A percentile compares a stretch with the other conserved stretches of the same genome.
Conservation (phyloP, 2,888 invertebrate genomes). For the Allacma fusca region DNA sequence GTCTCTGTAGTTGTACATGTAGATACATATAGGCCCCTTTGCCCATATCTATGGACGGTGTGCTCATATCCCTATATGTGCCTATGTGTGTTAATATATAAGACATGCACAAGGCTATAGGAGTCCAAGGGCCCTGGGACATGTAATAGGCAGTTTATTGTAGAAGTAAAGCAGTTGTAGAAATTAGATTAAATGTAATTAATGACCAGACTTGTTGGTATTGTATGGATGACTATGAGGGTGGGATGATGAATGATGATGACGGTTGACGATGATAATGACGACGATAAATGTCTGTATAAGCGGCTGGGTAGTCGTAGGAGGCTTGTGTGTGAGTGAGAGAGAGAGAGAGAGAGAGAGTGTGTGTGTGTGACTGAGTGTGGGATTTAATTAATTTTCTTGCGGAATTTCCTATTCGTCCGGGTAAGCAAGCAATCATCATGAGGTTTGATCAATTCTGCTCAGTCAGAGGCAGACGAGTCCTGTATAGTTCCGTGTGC, state of each 20-base stretch:
- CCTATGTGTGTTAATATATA: no score
- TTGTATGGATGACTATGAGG: slow-evolving; percentile 24
- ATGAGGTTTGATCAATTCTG: slow-evolving; percentile 22
- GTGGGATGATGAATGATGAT: slow-evolving; percentile 29
- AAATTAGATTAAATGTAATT: slow-evolving; percentile 33
- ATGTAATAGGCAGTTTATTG: no score
- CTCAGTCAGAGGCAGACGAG: not conserved
- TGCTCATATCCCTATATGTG: no score
- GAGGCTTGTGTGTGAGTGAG: not conserved
- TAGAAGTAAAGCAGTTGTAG: not conserved
- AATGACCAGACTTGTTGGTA: slow-evolving; percentile 30
- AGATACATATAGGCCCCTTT: no score
- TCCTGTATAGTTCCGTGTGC: no score
- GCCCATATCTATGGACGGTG: no score
- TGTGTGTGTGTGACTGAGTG: slow-evolving; percentile 22
- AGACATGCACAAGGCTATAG: no score
- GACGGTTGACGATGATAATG: slow-evolving; percentile 29
- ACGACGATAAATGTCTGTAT: slow-evolving; percentile 26
- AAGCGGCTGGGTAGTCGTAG: not conserved
- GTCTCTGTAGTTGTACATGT: no score
- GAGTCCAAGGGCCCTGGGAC: no score
- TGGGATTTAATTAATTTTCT: slow-evolving; percentile 33
- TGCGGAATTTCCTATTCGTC: slow-evolving; percentile 22
- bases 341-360: no score
- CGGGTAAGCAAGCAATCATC: slow-evolving; percentile 14